These are phyloP conservation scores for Platerodrilus igneus DNA, from an alignment of 2,888 invertebrate species.

Conservation along the genomic window DNA sequence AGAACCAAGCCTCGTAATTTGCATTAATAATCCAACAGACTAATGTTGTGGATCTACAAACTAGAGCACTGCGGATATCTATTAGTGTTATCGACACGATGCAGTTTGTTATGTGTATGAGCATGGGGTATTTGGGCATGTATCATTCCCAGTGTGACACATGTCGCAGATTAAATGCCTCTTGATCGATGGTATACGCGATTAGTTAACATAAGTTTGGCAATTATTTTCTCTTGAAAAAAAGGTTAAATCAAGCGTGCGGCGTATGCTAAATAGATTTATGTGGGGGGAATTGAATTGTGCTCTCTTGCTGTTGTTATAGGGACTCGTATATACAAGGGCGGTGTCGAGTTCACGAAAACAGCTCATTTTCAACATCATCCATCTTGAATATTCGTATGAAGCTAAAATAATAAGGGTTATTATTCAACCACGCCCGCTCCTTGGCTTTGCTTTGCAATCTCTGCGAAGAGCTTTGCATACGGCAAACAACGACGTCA, in stretches of 20 bases:
- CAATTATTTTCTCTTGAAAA: constrained; percentile 13
- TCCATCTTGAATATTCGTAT: constrained; percentile 45
- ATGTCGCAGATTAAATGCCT: constrained; percentile 15
- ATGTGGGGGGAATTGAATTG: constrained; percentile 19
- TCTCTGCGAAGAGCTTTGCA: constrained; percentile 24
- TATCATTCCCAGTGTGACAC: constrained; percentile 13
- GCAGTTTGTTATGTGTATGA: neutral
- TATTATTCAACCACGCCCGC: constrained; percentile 41
- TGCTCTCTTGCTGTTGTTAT: constrained; percentile 16
- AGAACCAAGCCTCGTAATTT: constrained; percentile 8
- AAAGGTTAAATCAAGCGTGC: constrained; percentile 4
- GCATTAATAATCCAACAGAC: constrained; percentile 9
- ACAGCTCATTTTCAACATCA: constrained; percentile 43
- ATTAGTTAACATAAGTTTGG: constrained; percentile 5
- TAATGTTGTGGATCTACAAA: constrained; percentile 9
- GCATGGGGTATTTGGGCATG: constrained; percentile 7
- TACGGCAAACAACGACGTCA: constrained; percentile 22
- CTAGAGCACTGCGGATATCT: constrained; percentile 6
- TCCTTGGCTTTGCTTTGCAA: constrained; percentile 27
- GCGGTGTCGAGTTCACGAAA: constrained; percentile 19
- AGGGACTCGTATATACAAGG: constrained; percentile 23
- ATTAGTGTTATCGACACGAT: constrained; percentile 2
- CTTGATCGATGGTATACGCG: constrained; percentile 12
- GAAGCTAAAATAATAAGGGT: constrained; percentile 46
- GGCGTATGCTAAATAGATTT: constrained; percentile 9